Conservation (phyloP, 2,888 invertebrate genomes). For the Graphium colonna region DNA sequence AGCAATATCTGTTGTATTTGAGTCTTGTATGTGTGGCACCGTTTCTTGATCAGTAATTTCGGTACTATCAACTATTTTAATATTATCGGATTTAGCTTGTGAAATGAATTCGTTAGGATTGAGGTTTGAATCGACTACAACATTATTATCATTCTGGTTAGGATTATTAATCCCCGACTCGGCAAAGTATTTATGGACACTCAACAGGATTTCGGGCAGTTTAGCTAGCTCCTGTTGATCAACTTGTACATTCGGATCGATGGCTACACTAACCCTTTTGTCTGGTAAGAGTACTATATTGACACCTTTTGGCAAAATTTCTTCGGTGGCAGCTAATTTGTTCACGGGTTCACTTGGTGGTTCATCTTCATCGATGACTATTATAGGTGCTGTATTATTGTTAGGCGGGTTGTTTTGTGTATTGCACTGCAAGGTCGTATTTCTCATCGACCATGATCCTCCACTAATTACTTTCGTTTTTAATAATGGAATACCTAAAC, state of each 20-base stretch:
- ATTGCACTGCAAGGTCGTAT: not conserved
- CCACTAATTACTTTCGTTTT: not conserved
- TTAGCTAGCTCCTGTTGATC: conserved; percentile 30
- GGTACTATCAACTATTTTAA: too few species aligned
- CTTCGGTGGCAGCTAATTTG: conserved; percentile 3
- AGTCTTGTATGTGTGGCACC: not conserved
- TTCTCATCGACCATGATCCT: too few species aligned
- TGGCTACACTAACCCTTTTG: conserved; percentile 37
- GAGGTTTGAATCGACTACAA: not conserved
- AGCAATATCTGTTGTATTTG: not conserved
- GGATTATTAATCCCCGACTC: not conserved
- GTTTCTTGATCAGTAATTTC: too few species aligned
- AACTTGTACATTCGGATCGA: conserved; percentile 36
- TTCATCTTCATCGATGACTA: conserved; percentile 12
- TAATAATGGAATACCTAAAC: not conserved
- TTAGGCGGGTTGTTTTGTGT: not conserved
- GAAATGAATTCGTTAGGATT: not conserved
- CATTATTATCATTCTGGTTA: not conserved
- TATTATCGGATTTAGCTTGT: too few species aligned
- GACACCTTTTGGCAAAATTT: conserved; percentile 40
- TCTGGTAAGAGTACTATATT: conserved; percentile 38
- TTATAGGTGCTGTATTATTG: not conserved
- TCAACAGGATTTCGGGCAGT: conserved; percentile 38
- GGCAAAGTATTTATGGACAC: conserved; percentile 40
- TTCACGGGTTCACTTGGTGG: not conserved